These are phyloP conservation scores for Lampropteryx suffumata DNA, from an alignment of 2,888 invertebrate species.

Conservation along the genomic window DNA sequence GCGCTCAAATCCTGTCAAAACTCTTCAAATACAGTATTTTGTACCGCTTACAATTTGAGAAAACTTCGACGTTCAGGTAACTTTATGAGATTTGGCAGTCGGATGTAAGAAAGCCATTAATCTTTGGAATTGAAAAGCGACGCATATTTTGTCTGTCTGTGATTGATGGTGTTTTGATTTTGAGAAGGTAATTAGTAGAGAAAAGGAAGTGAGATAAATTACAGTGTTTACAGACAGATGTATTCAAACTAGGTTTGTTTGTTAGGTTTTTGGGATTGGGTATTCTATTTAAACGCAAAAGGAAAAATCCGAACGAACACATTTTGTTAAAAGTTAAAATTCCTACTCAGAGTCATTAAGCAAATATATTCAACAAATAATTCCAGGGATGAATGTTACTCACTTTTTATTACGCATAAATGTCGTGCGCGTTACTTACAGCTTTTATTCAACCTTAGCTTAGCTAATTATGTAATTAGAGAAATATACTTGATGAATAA, in stretches of 20 bases:
- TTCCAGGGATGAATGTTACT: slow-evolving; percentile 31
- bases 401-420: slow-evolving; percentile 33
- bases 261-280: no score
- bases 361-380: slow-evolving; percentile 18
- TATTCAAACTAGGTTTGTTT: no score
- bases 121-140: slow-evolving; percentile 12
- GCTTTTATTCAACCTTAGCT: slow-evolving; percentile 25
- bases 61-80: slow-evolving; percentile 11
- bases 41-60: slow-evolving; percentile 14
- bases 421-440: slow-evolving; percentile 26
- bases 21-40: slow-evolving; percentile 25
- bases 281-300: no score
- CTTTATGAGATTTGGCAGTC: slow-evolving; percentile 9
- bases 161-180: slow-evolving; percentile 25
- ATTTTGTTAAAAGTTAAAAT: slow-evolving; percentile 2
- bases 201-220: no score
- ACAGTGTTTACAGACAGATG: no score
- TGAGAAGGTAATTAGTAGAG: neutral
- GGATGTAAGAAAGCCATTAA: slow-evolving; percentile 15
- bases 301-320: no score
- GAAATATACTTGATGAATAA: neutral
- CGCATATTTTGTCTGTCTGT: slow-evolving; percentile 8
- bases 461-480: slow-evolving; percentile 14
- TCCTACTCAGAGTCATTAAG: slow-evolving; percentile 17
- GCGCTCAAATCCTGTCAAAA: slow-evolving; percentile 36